Percentiles rank a stretch among this genome's conserved stretches.
phyloP scores from a whole-genome alignment of 2,113 vertebrate species.

The Varanus salvator region DNA sequence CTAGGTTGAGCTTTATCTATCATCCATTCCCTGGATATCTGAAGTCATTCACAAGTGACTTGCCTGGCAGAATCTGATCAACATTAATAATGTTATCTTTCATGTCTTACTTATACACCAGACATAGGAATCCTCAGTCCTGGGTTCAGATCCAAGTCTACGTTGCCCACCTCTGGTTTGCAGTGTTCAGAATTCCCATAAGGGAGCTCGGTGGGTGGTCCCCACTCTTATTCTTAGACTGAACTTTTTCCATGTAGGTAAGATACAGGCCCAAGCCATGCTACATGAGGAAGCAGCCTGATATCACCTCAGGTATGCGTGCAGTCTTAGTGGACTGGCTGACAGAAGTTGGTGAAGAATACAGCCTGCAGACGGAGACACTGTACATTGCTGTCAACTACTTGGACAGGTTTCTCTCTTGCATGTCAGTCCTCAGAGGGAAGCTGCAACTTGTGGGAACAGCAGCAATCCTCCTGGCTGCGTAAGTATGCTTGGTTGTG shows the following conservation, averaged over 20 bases:
- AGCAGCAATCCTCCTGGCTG: constrained; percentile 88
- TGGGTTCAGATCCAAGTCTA: too few species aligned
- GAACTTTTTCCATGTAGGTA: constrained; percentile 72
- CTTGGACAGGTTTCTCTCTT: constrained; percentile 92
- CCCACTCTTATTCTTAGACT: background rate
- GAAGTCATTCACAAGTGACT: background rate
- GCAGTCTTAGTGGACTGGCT: constrained; percentile 93
- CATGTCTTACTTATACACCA: background rate
- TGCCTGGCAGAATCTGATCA: background rate
- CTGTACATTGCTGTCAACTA: constrained; percentile 91
- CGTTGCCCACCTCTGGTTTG: too few species aligned
- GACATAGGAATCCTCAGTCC: too few species aligned
- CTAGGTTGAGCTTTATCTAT: background rate
- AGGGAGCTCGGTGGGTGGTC: background rate
- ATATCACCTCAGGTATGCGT: constrained; percentile 89
- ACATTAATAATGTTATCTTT: background rate
- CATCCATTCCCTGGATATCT: background rate
- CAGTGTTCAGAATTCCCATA: background rate
- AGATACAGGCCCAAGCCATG: constrained; percentile 78
- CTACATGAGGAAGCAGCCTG: constrained; percentile 91
- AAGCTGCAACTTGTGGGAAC: constrained; percentile 94
- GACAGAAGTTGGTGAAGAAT: constrained; percentile 89
- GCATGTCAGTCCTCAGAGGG: constrained; percentile 83
- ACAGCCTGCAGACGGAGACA: constrained; percentile 86
- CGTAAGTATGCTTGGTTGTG: constrained; percentile 81